Evolutionary conservation across 2,797 vertebrate species (phyloP), one percentile per base, ranked within the genome.

Genomic region (Heliangelus exortis): DNA sequence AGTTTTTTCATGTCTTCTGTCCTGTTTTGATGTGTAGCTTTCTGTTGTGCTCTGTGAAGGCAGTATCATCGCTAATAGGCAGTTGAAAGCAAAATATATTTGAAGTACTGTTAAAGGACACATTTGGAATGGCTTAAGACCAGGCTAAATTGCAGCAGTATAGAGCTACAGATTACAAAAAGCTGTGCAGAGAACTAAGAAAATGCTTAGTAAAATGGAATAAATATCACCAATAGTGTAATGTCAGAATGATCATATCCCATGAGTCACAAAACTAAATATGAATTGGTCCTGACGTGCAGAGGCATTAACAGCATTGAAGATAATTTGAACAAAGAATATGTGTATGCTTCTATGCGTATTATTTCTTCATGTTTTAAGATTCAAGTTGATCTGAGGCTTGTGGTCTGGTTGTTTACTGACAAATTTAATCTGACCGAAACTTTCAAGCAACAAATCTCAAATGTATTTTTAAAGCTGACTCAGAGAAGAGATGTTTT

Each of bases 161-260:
- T 6, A 58, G 61, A 92, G 82, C 69, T 77, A 15, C 36, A 47
- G 81, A 31, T 63, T 6, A 65, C 28, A 68, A 55, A 50, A 68
- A 78, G 43, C 71, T 81, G 75, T 34, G 79, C 58, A 41, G 75
- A 55, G 45, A 62, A 91, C 16, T 39, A 47, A 84, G 71, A 31
- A 66, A 26, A 63, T 22, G 13, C 29, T 84, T 50, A 34, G 2
- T 54, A 45, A 76, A 84, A 51, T 51, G 55, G 57, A 77, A 41
- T 26, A 39, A 87, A 61, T 25, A 50, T 31, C n/a, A 23, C 12
- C 1, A 2, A 2, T 9, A 18, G 62, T 0, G 0, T 25, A 71
- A 39, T 1, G 15, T 77, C 22, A 43, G 59, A 51, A 29, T 14
- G 22, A 28, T 51, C 25, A 0, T 25, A 26, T 23, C 54, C 78